phyloP scores from a whole-genome alignment of 2,888 invertebrate genomes.

The Troides aeacus region DNA sequence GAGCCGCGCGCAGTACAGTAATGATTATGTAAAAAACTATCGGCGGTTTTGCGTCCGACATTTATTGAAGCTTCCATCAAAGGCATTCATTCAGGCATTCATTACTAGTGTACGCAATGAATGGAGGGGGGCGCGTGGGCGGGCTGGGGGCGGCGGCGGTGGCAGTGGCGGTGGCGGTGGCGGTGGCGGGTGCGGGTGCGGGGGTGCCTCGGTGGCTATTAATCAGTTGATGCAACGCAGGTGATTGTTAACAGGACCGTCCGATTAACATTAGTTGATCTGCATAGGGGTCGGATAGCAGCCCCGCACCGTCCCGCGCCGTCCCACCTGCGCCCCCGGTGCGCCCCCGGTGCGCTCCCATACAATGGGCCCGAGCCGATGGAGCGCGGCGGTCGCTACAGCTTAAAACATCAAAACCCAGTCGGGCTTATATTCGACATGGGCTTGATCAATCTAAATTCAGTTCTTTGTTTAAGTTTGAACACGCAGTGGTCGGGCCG shows the following conservation, averaged over 20 bases:
- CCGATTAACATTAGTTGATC: slow-evolving; percentile 22
- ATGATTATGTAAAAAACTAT: no score
- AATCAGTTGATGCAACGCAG: slow-evolving; percentile 26
- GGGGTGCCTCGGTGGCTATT: slow-evolving; percentile 10
- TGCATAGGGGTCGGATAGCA: background rate
- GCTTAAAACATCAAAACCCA: slow-evolving; percentile 18
- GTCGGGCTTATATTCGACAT: background rate
- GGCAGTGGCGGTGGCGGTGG: no score
- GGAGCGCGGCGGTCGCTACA: background rate
- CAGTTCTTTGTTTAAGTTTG: background rate
- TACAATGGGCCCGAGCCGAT: background rate
- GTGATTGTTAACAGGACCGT: slow-evolving; percentile 22
- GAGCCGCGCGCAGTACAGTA: no score
- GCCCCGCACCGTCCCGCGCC: background rate
- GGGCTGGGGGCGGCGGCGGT: no score
- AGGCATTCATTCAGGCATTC: background rate
- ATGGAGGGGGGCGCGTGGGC: background rate
- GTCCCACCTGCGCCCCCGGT: no score
- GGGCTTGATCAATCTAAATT: background rate
- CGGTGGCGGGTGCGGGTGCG: background rate
- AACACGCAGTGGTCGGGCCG: background rate
- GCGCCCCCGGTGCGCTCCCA: no score
- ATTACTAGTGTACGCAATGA: slow-evolving; percentile 22
- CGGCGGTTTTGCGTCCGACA: background rate
- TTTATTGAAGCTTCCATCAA: slow-evolving; percentile 15